Conservation (phyloP, 2,113 vertebrate species). For the Apteryx mantelli region DNA sequence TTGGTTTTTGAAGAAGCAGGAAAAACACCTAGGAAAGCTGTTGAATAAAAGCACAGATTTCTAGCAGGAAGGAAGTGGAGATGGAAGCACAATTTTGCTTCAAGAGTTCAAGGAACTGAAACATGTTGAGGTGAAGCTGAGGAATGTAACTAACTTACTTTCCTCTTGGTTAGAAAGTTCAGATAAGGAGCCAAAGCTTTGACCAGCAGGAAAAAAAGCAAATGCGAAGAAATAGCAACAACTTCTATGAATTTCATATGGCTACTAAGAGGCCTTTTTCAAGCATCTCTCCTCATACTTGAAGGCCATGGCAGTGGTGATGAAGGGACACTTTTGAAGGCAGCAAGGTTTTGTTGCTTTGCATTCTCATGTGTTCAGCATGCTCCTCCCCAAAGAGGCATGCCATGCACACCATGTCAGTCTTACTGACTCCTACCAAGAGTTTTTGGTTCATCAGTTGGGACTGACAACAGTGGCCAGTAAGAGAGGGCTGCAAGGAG, state of each 20-base stretch:
- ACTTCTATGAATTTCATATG: neutral
- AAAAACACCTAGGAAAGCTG: neutral
- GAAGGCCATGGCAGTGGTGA: no score
- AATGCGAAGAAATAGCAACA: neutral
- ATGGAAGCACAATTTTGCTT: neutral
- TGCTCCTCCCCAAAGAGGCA: neutral
- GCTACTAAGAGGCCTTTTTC: neutral
- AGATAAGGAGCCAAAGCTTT: neutral
- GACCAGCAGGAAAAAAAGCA: neutral
- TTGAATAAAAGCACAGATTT: neutral
- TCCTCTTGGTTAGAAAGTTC: neutral
- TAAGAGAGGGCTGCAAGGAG: rapidly evolving
- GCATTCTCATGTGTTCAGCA: rapidly evolving
- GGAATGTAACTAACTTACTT: neutral
- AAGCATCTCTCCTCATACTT: neutral
- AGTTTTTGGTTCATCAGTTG: neutral
- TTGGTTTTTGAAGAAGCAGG: neutral
- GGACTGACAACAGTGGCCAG: rapidly evolving
- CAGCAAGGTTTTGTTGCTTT: rapidly evolving
- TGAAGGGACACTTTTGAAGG: no score
- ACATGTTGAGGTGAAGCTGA: neutral
- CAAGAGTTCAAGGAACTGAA: neutral
- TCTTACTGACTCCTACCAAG: rapidly evolving
- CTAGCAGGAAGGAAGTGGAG: rapidly evolving
- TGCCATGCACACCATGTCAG: no score